phyloP scores from a whole-genome alignment of 2,888 invertebrate genomes.

The Pomacea canaliculata region DNA sequence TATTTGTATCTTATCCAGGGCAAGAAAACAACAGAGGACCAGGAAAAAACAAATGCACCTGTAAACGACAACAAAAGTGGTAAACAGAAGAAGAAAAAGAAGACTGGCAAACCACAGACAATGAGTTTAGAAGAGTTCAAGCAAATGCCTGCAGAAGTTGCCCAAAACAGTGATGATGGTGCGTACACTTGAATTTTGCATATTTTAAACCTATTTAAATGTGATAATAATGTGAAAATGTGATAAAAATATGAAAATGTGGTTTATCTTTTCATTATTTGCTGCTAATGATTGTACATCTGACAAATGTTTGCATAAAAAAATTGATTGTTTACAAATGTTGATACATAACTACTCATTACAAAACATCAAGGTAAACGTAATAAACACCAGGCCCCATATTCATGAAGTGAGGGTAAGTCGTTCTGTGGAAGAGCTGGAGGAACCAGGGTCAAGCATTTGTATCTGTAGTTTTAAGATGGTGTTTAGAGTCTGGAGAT shows the following conservation, averaged over 20 bases:
- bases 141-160: conserved; percentile 63
- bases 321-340: background rate
- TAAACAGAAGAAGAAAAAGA: conserved; percentile 69
- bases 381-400: too few relatives aligned
- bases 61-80: conserved; percentile 45
- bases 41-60: conserved; percentile 16
- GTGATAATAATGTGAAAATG: background rate
- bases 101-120: conserved; percentile 77
- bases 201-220: too few relatives aligned
- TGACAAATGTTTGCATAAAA: background rate
- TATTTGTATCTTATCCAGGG: too few relatives aligned
- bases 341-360: too few relatives aligned
- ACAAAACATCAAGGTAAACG: too few relatives aligned
- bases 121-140: conserved; percentile 84
- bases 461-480: too few relatives aligned
- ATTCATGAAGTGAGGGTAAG: too few relatives aligned
- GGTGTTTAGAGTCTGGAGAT: too few relatives aligned
- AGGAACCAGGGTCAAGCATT: too few relatives aligned
- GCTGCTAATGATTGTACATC: background rate
- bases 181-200: too few relatives aligned
- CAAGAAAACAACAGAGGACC: background rate
- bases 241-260: background rate
- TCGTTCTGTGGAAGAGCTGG: too few relatives aligned
- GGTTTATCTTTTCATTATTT: background rate
- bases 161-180: conserved; percentile 37